Evolutionary conservation across 1,140 invertebrate genomes (phyloP).

Genomic region (Alviniconcha marisindica): DNA sequence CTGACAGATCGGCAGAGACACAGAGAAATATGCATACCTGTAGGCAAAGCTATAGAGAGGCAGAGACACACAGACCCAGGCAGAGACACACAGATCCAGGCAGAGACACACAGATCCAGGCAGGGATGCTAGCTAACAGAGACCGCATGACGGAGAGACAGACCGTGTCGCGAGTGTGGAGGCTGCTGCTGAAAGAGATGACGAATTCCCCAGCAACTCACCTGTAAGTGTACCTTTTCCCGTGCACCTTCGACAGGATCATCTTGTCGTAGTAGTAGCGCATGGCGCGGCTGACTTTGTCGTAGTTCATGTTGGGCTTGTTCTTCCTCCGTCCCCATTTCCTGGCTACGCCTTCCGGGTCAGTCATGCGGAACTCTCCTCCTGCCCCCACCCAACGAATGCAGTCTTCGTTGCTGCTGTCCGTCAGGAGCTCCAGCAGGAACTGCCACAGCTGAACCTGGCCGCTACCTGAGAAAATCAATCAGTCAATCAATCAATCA

Average conservation of each 20-base stretch:
- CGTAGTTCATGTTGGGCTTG: conserved; percentile 93
- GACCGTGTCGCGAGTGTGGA: too few relatives aligned
- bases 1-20: too few relatives aligned
- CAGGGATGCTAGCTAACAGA: too few relatives aligned
- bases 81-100: too few relatives aligned
- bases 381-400: conserved; percentile 97
- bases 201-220: too few relatives aligned
- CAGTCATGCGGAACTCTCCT: conserved; percentile 98
- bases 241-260: conserved; percentile 99
- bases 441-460: conserved; percentile 92
- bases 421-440: conserved; percentile 94
- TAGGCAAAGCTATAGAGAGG: too few relatives aligned
- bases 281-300: conserved; percentile 83
- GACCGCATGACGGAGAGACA: too few relatives aligned
- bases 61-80: too few relatives aligned
- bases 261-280: conserved; percentile 98
- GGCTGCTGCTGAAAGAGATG: too few relatives aligned
- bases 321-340: conserved; percentile 97
- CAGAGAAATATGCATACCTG: too few relatives aligned
- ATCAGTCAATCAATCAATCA: too few relatives aligned
- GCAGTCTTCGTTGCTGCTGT: conserved; percentile 95
- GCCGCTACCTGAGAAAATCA: conserved; percentile 59
- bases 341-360: conserved; percentile 96
- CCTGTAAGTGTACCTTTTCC: conserved; percentile 82
- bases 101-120: too few relatives aligned